Conservation (phyloP, 64 coral and sea anemone species). For the Trachythela sp. region DNA sequence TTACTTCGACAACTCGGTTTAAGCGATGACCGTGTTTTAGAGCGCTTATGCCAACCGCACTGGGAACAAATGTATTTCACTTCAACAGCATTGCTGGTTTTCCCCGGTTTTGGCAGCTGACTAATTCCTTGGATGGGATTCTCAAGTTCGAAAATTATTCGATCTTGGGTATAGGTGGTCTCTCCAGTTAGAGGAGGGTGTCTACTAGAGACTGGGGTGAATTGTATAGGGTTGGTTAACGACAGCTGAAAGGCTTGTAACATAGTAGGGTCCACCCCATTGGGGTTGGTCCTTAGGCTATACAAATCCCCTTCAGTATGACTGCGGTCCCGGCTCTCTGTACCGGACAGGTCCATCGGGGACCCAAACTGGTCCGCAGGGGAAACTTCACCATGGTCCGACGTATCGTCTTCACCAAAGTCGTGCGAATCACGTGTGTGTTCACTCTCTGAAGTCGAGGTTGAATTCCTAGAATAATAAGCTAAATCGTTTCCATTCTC, state of each 20-base stretch:
- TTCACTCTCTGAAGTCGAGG: not conserved
- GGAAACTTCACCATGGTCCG: not conserved
- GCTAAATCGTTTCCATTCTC: not conserved
- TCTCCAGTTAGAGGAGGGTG: not conserved
- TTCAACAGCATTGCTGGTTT: not conserved
- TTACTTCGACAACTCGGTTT: not conserved
- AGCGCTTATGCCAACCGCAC: not conserved
- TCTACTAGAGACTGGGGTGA: not conserved
- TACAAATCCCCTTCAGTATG: not conserved
- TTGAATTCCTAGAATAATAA: not conserved
- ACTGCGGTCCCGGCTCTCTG: not conserved
- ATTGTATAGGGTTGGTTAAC: not conserved
- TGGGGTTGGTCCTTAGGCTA: not conserved
- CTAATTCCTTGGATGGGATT: not conserved
- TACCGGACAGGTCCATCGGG: not conserved
- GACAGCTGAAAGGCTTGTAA: not conserved
- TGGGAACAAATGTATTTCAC: not conserved
- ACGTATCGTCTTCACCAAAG: not conserved
- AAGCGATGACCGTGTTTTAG: not conserved
- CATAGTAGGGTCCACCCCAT: not conserved
- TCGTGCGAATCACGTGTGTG: not conserved
- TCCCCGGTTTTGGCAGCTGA: not conserved
- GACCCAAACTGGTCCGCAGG: no score
- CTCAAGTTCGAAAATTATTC: not conserved
- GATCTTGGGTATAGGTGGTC: not conserved